A percentile compares a stretch with the other conserved stretches of the same genome.
These are phyloP conservation scores for Sipha maydis DNA, from an alignment of 2,888 invertebrate genomes.

Conservation along the genomic window DNA sequence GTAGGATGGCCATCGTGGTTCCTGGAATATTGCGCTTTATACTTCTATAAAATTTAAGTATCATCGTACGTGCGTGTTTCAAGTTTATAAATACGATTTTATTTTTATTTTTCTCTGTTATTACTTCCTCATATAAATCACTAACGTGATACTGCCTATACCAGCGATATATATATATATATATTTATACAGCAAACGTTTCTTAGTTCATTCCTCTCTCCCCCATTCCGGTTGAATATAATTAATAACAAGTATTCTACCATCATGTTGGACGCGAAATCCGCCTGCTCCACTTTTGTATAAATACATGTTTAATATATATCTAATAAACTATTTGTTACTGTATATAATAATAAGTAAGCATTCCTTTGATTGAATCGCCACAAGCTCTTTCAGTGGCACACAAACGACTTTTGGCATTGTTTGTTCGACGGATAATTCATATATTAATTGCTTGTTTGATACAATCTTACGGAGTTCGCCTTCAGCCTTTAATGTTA, in stretches of 20 bases:
- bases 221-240: not conserved
- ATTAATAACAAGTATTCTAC: no score
- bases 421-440: constrained; percentile 6
- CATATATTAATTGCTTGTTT: not conserved
- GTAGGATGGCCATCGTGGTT: no score
- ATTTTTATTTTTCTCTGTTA: not conserved
- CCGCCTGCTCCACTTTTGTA: no score
- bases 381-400: not conserved
- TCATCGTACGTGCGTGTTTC: not conserved
- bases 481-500: not conserved
- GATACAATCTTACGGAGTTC: not conserved
- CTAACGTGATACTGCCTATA: no score
- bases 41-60: not conserved
- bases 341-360: not conserved
- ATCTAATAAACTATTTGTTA: not conserved
- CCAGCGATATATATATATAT: no score
- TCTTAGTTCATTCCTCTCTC: not conserved
- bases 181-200: not conserved
- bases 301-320: not conserved
- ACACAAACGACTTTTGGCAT: constrained; percentile 7
- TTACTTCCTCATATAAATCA: no score
- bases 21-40: not conserved
- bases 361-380: not conserved
- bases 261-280: no score
- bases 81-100: not conserved